Percentiles rank a stretch among this genome's conserved stretches.
Evolutionary conservation across 2,888 invertebrate species (phyloP).

Genomic region (Andricus curvator): DNA sequence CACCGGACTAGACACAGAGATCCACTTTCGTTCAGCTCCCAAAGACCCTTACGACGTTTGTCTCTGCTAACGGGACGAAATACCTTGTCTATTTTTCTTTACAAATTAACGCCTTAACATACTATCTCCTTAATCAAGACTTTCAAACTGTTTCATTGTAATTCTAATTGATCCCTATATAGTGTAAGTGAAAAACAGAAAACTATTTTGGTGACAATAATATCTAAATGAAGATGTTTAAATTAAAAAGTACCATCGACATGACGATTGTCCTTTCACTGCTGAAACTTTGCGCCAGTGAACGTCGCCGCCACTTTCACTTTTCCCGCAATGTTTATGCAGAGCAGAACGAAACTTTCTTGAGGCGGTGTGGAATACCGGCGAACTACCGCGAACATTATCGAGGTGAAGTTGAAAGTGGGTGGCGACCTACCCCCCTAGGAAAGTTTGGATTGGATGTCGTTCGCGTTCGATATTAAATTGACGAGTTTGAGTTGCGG

Average conservation of each 20-base stretch:
- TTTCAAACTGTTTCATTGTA: too few relatives aligned
- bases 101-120: not conserved
- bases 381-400: slow-evolving; percentile 45
- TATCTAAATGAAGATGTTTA: too few relatives aligned
- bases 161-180: not conserved
- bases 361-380: slow-evolving; percentile 54
- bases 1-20: slow-evolving; percentile 32
- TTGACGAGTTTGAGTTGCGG: slow-evolving; percentile 55
- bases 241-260: slow-evolving; percentile 32
- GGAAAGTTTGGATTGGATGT: not conserved
- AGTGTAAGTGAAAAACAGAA: too few relatives aligned
- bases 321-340: slow-evolving; percentile 76
- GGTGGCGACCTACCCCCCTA: not conserved
- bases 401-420: slow-evolving; percentile 15
- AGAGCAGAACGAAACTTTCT: slow-evolving; percentile 75
- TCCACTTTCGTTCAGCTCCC: slow-evolving; percentile 23
- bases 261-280: slow-evolving; percentile 45
- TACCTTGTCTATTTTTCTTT: not conserved
- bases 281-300: slow-evolving; percentile 62
- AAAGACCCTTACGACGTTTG: slow-evolving; percentile 8
- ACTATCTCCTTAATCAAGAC: not conserved
- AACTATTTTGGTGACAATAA: too few relatives aligned
- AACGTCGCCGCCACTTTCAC: slow-evolving; percentile 74
- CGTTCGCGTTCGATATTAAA: slow-evolving; percentile 57
- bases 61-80: not conserved